These are phyloP conservation scores for Mamestra brassicae DNA, from an alignment of 2,888 invertebrate genomes.

Conservation along the genomic window DNA sequence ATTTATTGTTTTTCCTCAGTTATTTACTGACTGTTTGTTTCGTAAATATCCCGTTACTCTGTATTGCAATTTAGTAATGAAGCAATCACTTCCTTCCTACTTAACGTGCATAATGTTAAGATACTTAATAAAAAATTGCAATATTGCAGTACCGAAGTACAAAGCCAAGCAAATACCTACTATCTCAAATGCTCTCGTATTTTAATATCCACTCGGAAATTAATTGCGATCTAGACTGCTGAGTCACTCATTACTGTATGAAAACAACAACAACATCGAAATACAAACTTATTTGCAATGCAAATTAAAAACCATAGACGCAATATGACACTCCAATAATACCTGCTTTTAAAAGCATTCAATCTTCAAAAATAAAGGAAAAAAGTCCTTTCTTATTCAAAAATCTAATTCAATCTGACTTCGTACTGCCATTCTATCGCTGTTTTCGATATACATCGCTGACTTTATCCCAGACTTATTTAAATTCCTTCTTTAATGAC, in stretches of 20 bases:
- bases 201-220: conserved; percentile 3
- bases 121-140: neutral
- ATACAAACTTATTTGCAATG: conserved; percentile 4
- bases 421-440: neutral
- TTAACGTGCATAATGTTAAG: too few species aligned
- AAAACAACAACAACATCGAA: neutral
- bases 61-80: neutral
- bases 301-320: conserved; percentile 14
- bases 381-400: conserved; percentile 18
- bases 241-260: neutral
- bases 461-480: conserved; percentile 6
- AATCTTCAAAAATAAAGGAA: neutral
- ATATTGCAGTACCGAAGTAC: neutral
- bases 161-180: neutral
- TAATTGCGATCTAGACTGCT: neutral
- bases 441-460: conserved; percentile 20
- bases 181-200: conserved; percentile 14
- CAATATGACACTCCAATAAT: conserved; percentile 4
- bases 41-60: neutral
- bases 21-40: neutral
- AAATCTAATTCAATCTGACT: neutral
- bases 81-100: neutral
- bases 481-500: conserved; percentile 1
- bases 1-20: neutral
- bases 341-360: neutral